Evolutionary conservation across 2,113 vertebrate species (phyloP).

Genomic region (Lichenostomus cassidix): DNA sequence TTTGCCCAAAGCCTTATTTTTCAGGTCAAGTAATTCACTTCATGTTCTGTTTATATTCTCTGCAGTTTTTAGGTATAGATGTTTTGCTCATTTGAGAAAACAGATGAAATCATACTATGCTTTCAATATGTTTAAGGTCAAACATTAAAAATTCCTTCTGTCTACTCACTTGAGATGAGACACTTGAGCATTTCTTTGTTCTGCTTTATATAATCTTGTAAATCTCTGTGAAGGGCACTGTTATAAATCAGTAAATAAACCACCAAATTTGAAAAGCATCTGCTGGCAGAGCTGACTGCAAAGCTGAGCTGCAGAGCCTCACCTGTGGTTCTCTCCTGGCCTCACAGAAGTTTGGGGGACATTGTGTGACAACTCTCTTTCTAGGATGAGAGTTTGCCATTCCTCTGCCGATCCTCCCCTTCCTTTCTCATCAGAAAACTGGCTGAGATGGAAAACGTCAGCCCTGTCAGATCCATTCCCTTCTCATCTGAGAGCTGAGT

Average conservation of each 20-base stretch:
- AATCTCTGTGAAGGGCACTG: conserved; percentile 10
- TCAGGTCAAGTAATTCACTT: conserved; percentile 42
- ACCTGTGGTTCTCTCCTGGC: not conserved
- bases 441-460: not conserved
- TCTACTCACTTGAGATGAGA: not conserved
- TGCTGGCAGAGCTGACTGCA: not conserved
- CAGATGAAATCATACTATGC: conserved; percentile 19
- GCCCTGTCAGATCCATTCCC: not conserved
- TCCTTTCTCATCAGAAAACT: not conserved
- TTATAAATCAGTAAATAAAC: conserved; percentile 36
- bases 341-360: not conserved
- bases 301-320: not conserved
- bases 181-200: conserved; percentile 35
- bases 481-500: not conserved
- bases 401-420: not conserved
- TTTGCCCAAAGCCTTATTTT: conserved; percentile 40
- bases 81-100: conserved; percentile 24
- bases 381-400: not conserved
- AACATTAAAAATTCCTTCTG: conserved; percentile 47
- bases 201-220: not conserved
- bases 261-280: not conserved
- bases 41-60: conserved; percentile 27
- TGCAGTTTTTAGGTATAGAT: not conserved
- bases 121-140: conserved; percentile 43
- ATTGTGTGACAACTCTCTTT: not conserved